These are phyloP conservation scores for Remorina albescens DNA, from an alignment of 2,797 vertebrate species.

Conservation along the genomic window DNA sequence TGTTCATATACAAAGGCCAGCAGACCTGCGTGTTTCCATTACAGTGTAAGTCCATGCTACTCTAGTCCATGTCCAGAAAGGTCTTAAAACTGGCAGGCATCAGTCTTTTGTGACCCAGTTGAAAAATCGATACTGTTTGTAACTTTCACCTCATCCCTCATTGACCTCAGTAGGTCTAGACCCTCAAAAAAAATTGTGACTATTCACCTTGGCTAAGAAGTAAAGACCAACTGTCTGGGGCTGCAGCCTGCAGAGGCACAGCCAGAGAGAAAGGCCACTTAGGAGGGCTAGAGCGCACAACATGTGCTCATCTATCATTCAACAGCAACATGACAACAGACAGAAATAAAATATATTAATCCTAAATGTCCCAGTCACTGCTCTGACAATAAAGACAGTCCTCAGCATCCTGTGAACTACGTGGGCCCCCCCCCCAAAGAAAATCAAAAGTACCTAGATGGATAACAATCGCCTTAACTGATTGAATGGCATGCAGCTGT, in stretches of 20 bases:
- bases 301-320: slow-evolving; percentile 41
- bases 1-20: slow-evolving; percentile 71
- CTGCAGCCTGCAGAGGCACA: slow-evolving; percentile 8
- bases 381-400: slow-evolving; percentile 16
- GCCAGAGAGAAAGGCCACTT: slow-evolving; percentile 63
- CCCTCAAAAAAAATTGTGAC: slow-evolving; percentile 14
- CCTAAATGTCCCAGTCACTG: slow-evolving; percentile 28
- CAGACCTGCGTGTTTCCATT: slow-evolving; percentile 60
- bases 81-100: too few relatives aligned
- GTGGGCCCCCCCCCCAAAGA: too few relatives aligned
- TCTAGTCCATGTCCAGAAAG: slow-evolving; percentile 54
- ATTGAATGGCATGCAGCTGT: slow-evolving; percentile 70
- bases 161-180: slow-evolving; percentile 22
- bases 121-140: slow-evolving; percentile 24
- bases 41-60: slow-evolving; percentile 59
- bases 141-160: slow-evolving; percentile 31
- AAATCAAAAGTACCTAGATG: slow-evolving; percentile 65
- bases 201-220: slow-evolving; percentile 29
- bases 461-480: slow-evolving; percentile 44
- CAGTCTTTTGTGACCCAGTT: slow-evolving; percentile 25
- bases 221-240: slow-evolving; percentile 23
- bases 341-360: slow-evolving; percentile 48
- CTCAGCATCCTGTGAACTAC: slow-evolving; percentile 42
- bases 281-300: slow-evolving; percentile 33
- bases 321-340: slow-evolving; percentile 42